Conservation (phyloP, 2,113 vertebrate species). For the Aptenodytes patagonicus region DNA sequence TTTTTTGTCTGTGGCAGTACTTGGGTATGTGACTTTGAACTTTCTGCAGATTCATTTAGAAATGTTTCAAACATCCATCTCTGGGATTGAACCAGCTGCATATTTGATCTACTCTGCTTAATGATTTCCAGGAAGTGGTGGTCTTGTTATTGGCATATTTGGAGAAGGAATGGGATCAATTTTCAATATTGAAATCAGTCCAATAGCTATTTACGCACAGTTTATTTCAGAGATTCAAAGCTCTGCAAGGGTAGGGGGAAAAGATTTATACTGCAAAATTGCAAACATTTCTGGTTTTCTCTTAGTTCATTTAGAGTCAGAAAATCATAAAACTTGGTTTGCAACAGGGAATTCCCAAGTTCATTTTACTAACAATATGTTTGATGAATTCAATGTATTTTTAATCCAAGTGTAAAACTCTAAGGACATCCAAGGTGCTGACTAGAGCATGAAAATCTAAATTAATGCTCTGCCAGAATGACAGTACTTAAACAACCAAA, state of each 20-base stretch:
- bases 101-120: slow-evolving; percentile 17
- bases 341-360: slow-evolving; percentile 47
- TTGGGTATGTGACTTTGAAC: neutral
- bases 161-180: slow-evolving; percentile 38
- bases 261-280: neutral
- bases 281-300: slow-evolving; percentile 31
- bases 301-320: slow-evolving; percentile 39
- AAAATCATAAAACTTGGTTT: slow-evolving; percentile 52
- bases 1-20: neutral
- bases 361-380: slow-evolving; percentile 59
- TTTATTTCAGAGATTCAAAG: slow-evolving; percentile 20
- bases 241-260: neutral
- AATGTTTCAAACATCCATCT: neutral
- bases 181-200: slow-evolving; percentile 19
- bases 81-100: neutral
- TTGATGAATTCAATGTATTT: slow-evolving; percentile 63
- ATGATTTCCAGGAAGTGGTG: slow-evolving; percentile 34
- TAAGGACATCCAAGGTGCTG: slow-evolving; percentile 59
- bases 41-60: slow-evolving; percentile 1
- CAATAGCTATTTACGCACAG: neutral
- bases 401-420: slow-evolving; percentile 65
- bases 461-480: slow-evolving; percentile 59
- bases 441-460: slow-evolving; percentile 63
- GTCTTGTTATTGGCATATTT: slow-evolving; percentile 40
- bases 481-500: slow-evolving; percentile 68